Evolutionary conservation across 2,113 vertebrate genomes (phyloP), one percentile per base, ranked within the genome.

Genomic region (Bufo gargarizans): DNA sequence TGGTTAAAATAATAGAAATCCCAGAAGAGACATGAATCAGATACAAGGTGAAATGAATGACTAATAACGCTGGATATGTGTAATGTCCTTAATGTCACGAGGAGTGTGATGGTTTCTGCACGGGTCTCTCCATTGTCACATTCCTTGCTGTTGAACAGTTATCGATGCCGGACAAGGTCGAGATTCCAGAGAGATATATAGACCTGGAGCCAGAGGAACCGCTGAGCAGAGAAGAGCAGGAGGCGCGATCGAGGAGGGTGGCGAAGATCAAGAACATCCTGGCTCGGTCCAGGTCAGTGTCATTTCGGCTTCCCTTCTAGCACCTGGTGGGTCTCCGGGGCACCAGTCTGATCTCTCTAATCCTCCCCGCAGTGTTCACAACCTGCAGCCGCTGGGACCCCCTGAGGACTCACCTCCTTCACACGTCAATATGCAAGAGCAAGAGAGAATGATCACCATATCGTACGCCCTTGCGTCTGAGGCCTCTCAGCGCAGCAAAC

Each of bases 371-470:
- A 99, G 98, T 90, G 95, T 98, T 90, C 97, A 98, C 92, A 98
- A 96, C 91, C 94, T 98, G 2, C 95, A 95, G 89, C 91, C 95
- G 0, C 1, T 93, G 0, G 84, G 94, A 59, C 84, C 91, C 88
- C 94, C 95, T 91, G 96, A 97, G 91, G 96, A 95, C 69, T 93
- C 92, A 45, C 96, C 94, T 85, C 90, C 94, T 11, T 91, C 94
- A 33, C 96, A 94, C 55, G 92, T 97, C 77, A 96, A 97, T 94
- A 96, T 95, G 0, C 96, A 98, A 91, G 96, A 99, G 90, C 97
- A 98, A 93, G 97, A 99, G 91, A 95, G 97, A 89, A 97, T 99
- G 94, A 98, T 99, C 95, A 97, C 96, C 92, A 99, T 99, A 94
- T 99, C 98, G 91, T 98, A 99, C 5, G 96, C 97, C 67, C 94